Percentiles rank a stretch among this genome's conserved stretches.
Evolutionary conservation across 2,888 invertebrate species (phyloP).

Genomic region (Drosophila borborema): DNA sequence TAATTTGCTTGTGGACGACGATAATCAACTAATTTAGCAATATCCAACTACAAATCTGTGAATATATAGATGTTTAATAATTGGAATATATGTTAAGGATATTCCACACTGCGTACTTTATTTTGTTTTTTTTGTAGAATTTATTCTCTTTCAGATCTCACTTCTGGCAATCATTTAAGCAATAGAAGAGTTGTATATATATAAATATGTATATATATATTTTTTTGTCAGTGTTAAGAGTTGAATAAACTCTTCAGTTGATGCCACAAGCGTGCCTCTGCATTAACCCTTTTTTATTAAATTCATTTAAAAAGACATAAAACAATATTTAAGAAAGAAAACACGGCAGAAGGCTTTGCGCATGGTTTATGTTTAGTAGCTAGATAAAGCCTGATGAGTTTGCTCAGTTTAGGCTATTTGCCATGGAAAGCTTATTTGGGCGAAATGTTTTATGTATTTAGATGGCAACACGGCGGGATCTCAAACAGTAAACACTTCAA

Average conservation of each 20-base stretch:
- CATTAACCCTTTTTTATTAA: background rate
- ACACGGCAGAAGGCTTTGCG: background rate
- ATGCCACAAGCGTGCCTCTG: background rate
- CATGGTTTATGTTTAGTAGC: conserved; percentile 2
- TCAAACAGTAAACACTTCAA: conserved; percentile 62
- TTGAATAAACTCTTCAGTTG: background rate
- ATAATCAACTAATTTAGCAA: conserved; percentile 27
- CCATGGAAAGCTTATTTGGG: conserved; percentile 37
- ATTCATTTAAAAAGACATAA: conserved; percentile 2
- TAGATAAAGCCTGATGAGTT: conserved; percentile 20
- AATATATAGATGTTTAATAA: background rate
- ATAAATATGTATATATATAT: too few relatives aligned
- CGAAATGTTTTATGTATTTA: conserved; percentile 51
- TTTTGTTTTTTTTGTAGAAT: background rate
- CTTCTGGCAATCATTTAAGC: too few relatives aligned
- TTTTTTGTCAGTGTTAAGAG: background rate
- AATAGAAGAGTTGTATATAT: too few relatives aligned
- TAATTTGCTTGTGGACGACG: conserved; percentile 61
- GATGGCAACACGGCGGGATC: conserved; percentile 44
- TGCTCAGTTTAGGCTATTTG: conserved; percentile 16
- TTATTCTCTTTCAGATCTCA: background rate
- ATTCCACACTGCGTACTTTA: background rate
- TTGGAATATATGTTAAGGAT: background rate
- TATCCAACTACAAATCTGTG: background rate
- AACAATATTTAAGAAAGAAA: conserved; percentile 1